These are phyloP conservation scores for Valencia hispanica DNA, from an alignment of 2,797 vertebrate species.

Conservation along the genomic window DNA sequence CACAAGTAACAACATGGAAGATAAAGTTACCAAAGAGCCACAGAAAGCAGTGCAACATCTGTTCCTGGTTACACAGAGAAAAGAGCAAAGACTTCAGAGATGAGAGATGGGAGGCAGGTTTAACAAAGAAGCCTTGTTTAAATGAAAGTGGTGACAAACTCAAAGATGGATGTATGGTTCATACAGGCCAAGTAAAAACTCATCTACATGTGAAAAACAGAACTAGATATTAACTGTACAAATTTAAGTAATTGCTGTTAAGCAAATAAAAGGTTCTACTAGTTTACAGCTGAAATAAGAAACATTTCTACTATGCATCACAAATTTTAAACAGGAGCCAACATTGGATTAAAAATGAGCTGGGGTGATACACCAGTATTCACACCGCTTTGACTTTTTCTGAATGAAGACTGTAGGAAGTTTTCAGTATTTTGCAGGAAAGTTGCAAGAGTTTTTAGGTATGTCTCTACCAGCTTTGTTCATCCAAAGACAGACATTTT, in stretches of 20 bases:
- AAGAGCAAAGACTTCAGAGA: background rate
- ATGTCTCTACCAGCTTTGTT: background rate
- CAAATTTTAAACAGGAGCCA: background rate
- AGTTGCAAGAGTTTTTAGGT: background rate
- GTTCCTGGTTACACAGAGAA: constrained; percentile 37
- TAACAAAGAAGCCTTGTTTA: constrained; percentile 8
- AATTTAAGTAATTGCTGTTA: background rate
- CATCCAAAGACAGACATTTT: background rate
- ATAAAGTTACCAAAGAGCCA: constrained; percentile 42
- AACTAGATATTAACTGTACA: background rate
- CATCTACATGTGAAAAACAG: background rate
- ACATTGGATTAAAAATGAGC: background rate
- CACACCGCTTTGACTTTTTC: background rate
- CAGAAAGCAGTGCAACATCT: constrained; percentile 44
- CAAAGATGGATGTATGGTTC: background rate
- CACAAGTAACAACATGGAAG: constrained; percentile 41
- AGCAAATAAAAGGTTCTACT: background rate
- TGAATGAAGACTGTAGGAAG: background rate
- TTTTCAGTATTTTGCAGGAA: background rate
- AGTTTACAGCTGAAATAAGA: background rate
- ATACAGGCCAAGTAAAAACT: background rate
- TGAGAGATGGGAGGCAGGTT: background rate
- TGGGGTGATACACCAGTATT: background rate
- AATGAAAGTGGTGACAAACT: constrained; percentile 6
- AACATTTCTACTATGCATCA: background rate